Conservation (phyloP, 2,888 invertebrate species). For the Therioaphis trifolii region DNA sequence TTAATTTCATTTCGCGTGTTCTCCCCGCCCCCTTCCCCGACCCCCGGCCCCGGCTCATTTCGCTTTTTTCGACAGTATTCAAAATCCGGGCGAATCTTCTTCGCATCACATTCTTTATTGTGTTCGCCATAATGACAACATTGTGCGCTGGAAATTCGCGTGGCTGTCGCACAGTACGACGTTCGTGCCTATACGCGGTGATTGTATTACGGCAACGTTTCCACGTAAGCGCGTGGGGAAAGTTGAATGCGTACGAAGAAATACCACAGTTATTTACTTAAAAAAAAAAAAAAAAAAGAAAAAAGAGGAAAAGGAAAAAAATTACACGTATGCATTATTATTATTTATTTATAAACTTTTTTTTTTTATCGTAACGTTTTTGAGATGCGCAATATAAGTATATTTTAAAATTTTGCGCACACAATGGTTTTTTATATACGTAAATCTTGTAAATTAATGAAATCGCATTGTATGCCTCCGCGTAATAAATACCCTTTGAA, state of each 20-base stretch:
- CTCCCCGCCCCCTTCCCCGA: not conserved
- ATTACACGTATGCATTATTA: not conserved
- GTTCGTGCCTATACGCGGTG: not conserved
- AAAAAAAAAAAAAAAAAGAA: too few species aligned
- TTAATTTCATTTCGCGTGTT: conserved; percentile 41
- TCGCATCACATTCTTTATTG: conserved; percentile 21
- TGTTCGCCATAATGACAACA: conserved; percentile 29
- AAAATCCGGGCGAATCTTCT: conserved; percentile 43
- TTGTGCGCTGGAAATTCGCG: conserved; percentile 9
- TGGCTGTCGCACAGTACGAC: too few species aligned
- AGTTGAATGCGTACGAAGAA: not conserved
- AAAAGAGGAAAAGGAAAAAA: not conserved
- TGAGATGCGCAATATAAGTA: not conserved
- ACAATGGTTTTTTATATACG: too few species aligned
- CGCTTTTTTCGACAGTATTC: too few species aligned
- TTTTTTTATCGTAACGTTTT: not conserved
- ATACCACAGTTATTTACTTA: not conserved
- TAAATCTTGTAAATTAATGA: too few species aligned
- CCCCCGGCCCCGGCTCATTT: not conserved
- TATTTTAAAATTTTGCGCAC: too few species aligned
- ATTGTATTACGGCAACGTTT: not conserved
- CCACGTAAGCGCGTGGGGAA: not conserved
- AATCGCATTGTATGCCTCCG: too few species aligned
- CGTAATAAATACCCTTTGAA: too few species aligned
- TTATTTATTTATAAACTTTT: not conserved